phyloP scores from a whole-genome alignment of 2,888 invertebrate species.

The Heliconius hortense region DNA sequence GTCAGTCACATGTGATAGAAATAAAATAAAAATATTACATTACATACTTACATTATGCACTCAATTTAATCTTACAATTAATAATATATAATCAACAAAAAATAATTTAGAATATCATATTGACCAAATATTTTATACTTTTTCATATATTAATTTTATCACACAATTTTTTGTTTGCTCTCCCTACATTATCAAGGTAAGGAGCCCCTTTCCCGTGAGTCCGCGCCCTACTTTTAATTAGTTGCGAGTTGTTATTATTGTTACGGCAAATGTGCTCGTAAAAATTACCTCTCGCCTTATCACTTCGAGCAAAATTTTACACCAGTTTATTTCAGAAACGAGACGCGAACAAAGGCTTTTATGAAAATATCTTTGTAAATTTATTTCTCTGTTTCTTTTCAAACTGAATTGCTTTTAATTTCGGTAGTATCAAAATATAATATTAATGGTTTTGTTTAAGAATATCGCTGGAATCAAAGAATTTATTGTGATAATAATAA shows the following conservation, averaged over 20 bases:
- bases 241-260: constrained; percentile 77
- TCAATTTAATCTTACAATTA: not conserved
- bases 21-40: not conserved
- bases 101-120: not conserved
- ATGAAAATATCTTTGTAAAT: constrained; percentile 37
- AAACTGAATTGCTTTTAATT: constrained; percentile 32
- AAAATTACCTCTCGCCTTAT: constrained; percentile 69
- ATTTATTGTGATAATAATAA: not conserved
- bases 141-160: not conserved
- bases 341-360: constrained; percentile 39
- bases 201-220: constrained; percentile 58
- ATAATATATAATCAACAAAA: no score
- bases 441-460: not conserved
- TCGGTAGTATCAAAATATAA: not conserved
- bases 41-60: no score
- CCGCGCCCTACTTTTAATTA: constrained; percentile 74
- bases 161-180: constrained; percentile 43
- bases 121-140: not conserved
- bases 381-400: constrained; percentile 35
- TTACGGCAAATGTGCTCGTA: constrained; percentile 67
- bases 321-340: constrained; percentile 44
- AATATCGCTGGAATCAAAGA: not conserved
- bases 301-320: constrained; percentile 56
- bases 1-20: not conserved
- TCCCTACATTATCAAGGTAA: constrained; percentile 66